Base-by-base conservation (phyloP, 2,888 invertebrate genomes). In the Cancer borealis region DNA sequence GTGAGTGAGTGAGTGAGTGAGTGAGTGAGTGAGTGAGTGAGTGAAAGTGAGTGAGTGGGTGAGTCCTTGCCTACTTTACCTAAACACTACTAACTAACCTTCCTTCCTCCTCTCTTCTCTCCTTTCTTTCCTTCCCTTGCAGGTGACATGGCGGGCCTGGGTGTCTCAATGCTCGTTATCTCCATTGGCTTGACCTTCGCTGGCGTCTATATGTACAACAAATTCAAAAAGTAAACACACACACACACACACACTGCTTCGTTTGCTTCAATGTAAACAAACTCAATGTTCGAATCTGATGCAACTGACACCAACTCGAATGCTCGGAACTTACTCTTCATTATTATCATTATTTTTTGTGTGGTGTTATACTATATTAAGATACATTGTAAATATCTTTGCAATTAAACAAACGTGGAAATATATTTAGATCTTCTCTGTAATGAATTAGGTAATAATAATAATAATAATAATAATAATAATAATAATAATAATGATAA, bases 131-230 rank as follows among this genome's bases (percentile, higher is more conserved):
- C 73, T 89, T 10, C 66, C n/a, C 45, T 26, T 47, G 12, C 95
- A 95, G 95, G 95, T 73, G 95, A 95, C 90, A 95, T 95, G 95
- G 95, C 95, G 2, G 95, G 92, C 5, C 92, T 95, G 39, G 95
- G 84, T 14, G 60, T 88, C 73, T 88, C 92, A 3, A 93, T 95
- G 93, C 92, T 95, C 14, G 92, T 95, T 17, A 54, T 90, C 30
- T 90, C 95, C 26, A 93, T 95, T 12, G 95, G 46, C 12, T 66
- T 93, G 26, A 93, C 93, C 39, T 95, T 95, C 60, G 93, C 73
- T 46, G 95, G 91, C 0, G 88, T 93, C 84, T 95, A 95, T 46
- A 60, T 54, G 45, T 95, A 95, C 47, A 95, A 93, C 92, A 92
- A 92, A 30, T 26, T 87, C 39, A 84, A 30, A 30, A 79, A 84